These are phyloP conservation scores for Petrocephalus sullivani DNA, from an alignment of 2,797 vertebrate species.

Conservation along the genomic window DNA sequence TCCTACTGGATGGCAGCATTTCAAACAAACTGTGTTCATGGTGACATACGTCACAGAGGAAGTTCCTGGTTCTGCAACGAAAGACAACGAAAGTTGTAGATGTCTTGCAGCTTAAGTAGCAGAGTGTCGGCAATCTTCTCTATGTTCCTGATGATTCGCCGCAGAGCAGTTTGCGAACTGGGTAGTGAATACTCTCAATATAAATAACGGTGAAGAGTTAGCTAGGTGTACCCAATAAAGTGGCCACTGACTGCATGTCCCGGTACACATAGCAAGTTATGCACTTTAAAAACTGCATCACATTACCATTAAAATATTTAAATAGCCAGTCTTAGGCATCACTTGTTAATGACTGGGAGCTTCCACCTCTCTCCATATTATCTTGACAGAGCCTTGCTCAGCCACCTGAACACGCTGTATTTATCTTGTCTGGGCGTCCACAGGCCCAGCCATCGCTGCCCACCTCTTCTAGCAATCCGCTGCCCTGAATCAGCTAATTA, in stretches of 20 bases:
- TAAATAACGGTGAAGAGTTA: not conserved
- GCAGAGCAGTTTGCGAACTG: not conserved
- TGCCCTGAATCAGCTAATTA: slow-evolving; percentile 1
- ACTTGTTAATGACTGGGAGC: not conserved
- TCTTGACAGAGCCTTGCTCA: not conserved
- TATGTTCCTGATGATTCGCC: not conserved
- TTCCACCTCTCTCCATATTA: not conserved
- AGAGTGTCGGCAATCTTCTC: not conserved
- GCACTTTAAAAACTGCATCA: not conserved
- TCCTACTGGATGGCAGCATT: not conserved
- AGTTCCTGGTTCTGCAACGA: not conserved
- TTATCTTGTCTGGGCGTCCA: not conserved
- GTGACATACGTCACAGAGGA: not conserved
- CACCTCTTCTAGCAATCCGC: not conserved
- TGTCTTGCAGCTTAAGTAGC: not conserved
- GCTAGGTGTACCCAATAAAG: not conserved
- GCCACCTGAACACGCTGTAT: not conserved
- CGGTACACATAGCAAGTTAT: not conserved
- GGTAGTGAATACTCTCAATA: not conserved
- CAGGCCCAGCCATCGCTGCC: not conserved
- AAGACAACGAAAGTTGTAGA: not conserved
- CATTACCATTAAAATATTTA: not conserved
- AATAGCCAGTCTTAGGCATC: not conserved
- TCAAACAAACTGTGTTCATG: not conserved
- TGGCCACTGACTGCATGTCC: not conserved